Percentiles rank a stretch among this genome's conserved stretches.
phyloP scores from a whole-genome alignment of 1,140 invertebrate genomes.

The Sycophila sp. region DNA sequence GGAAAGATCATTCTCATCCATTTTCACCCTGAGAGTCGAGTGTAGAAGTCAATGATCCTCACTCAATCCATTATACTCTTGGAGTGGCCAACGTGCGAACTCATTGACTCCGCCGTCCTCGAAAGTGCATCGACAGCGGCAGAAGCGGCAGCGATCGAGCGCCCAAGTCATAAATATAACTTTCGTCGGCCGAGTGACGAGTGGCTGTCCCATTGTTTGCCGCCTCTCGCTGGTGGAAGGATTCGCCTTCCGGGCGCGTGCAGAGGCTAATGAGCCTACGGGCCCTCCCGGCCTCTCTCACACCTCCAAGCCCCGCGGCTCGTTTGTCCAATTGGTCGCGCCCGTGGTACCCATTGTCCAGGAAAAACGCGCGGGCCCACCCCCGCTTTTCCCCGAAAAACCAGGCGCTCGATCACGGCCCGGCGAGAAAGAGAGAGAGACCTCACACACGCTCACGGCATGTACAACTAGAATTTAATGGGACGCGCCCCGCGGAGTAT shows the following conservation, averaged over 20 bases:
- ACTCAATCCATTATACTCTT: too few relatives aligned
- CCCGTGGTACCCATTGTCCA: slow-evolving; percentile 52
- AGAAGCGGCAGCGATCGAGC: background rate
- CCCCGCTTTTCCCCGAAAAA: slow-evolving; percentile 7
- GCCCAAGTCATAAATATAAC: background rate
- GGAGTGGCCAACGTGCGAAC: too few relatives aligned
- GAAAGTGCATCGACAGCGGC: background rate
- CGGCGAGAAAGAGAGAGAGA: slow-evolving; percentile 26
- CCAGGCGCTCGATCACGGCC: background rate
- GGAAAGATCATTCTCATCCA: too few relatives aligned
- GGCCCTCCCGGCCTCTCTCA: slow-evolving; percentile 12
- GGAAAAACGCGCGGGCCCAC: slow-evolving; percentile 48
- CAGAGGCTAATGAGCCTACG: slow-evolving; percentile 46
- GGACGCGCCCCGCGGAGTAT: slow-evolving; percentile 24
- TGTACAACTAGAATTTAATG: slow-evolving; percentile 57
- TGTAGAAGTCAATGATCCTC: too few relatives aligned
- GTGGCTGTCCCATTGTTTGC: background rate
- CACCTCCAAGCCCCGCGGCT: background rate
- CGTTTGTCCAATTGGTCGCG: slow-evolving; percentile 58
- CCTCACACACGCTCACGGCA: slow-evolving; percentile 23
- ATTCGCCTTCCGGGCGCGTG: background rate
- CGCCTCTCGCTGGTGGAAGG: background rate
- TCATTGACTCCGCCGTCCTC: background rate
- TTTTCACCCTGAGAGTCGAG: too few relatives aligned
- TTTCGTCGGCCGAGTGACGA: background rate